A percentile compares a stretch with the other conserved stretches of the same genome.
Evolutionary conservation across 2,888 invertebrate genomes (phyloP).

Genomic region (Phyto melanocephala): DNA sequence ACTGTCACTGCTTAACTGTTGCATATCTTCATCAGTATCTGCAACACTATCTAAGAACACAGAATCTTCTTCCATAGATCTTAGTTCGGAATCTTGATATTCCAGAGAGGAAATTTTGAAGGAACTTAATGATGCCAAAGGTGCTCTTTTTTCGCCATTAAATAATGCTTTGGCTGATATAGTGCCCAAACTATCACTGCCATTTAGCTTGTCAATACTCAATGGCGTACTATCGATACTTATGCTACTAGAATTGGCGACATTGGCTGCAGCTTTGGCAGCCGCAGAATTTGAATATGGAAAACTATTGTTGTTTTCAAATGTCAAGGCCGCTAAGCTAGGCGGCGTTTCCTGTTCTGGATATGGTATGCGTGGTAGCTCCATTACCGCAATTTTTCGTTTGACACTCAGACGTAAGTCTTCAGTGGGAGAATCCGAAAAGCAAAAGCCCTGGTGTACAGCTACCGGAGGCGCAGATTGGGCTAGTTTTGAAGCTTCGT

Average conservation of each 20-base stretch:
- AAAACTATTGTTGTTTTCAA: constrained; percentile 74
- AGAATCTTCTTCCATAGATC: constrained; percentile 89
- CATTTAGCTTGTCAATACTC: constrained; percentile 73
- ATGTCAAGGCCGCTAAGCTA: constrained; percentile 58
- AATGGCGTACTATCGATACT: constrained; percentile 74
- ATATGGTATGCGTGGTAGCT: constrained; percentile 69
- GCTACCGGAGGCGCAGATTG: constrained; percentile 61
- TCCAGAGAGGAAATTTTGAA: constrained; percentile 85
- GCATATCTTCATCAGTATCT: constrained; percentile 91
- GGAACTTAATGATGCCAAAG: constrained; percentile 89
- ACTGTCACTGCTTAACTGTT: constrained; percentile 90
- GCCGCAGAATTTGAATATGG: constrained; percentile 71
- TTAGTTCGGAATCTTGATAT: constrained; percentile 85
- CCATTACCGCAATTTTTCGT: constrained; percentile 74
- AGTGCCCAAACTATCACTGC: constrained; percentile 73
- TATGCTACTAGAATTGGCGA: constrained; percentile 73
- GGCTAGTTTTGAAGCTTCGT: constrained; percentile 42
- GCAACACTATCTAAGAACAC: constrained; percentile 86
- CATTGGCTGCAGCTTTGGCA: constrained; percentile 70
- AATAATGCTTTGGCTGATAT: constrained; percentile 74
- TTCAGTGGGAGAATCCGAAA: constrained; percentile 73
- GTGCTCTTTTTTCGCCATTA: constrained; percentile 82
- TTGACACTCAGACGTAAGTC: constrained; percentile 75
- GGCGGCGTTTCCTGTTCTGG: constrained; percentile 62
- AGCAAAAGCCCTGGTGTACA: constrained; percentile 70